Percentiles rank a stretch among this genome's conserved stretches.
Evolutionary conservation across 1,140 invertebrate genomes (phyloP).

Genomic region (Polypedilum pembai): DNA sequence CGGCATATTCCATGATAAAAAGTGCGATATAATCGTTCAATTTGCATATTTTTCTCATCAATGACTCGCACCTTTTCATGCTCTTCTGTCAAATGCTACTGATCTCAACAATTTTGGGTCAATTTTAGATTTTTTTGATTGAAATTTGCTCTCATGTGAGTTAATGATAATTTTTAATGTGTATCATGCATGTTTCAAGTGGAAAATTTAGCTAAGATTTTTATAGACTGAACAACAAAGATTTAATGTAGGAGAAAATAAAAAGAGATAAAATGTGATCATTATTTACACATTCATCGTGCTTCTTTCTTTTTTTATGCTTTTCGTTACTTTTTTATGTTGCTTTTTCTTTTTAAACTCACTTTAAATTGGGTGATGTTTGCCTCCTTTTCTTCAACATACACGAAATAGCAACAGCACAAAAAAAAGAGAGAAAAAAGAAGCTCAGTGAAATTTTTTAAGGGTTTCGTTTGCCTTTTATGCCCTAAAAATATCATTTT

Average conservation of each 20-base stretch:
- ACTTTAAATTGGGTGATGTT: background rate
- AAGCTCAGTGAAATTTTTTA: background rate
- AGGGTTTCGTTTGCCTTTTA: background rate
- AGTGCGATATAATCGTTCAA: slow-evolving; percentile 26
- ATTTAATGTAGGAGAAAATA: slow-evolving; percentile 21
- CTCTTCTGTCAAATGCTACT: background rate
- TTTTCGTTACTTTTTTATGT: background rate
- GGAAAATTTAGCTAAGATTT: background rate
- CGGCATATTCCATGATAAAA: background rate
- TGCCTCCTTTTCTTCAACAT: background rate
- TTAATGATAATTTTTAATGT: too few relatives aligned
- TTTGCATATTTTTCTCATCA: slow-evolving; percentile 26
- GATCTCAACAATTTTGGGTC: too few relatives aligned
- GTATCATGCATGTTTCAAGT: too few relatives aligned
- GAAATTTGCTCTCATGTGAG: too few relatives aligned
- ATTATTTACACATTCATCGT: slow-evolving; percentile 28
- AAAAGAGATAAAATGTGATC: slow-evolving; percentile 26
- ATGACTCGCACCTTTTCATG: slow-evolving; percentile 4
- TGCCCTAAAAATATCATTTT: slow-evolving; percentile 15
- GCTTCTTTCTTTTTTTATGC: background rate
- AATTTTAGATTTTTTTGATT: too few relatives aligned
- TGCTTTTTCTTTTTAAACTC: background rate
- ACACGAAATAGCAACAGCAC: background rate
- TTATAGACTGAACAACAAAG: slow-evolving; percentile 18
- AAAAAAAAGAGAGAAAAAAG: background rate